Base-by-base conservation (phyloP, 1,140 invertebrate species). In the Macrobrachium nipponense region DNA sequence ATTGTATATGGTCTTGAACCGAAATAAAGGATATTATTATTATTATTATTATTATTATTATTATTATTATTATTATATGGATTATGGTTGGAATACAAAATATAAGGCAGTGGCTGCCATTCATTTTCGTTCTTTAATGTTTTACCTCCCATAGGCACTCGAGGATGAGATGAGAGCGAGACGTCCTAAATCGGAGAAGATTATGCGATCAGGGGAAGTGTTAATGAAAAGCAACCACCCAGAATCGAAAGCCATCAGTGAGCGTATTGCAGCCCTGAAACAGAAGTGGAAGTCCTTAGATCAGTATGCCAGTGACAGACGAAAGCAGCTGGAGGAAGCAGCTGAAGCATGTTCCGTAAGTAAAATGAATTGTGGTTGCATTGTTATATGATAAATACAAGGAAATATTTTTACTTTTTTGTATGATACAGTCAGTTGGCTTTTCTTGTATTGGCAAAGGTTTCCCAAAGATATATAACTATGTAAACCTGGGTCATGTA, bases 121-220 rank as follows among this genome's bases (percentile, higher is more conserved):
- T 44, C 36, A 7, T 51, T 68, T 15, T 51, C 17, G 23, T 61
- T 23, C 18, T 18, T 62, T 43, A 18, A 12, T 12, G 43, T n/a
- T 44, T 23, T 15, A 43, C 27, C 27, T 17, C 44, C 15, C n/a
- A 15, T 76, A 94, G 93, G 93, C 92, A 43, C 89, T 99, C 2
- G 94, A 98, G 90, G 97, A 98, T 90, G 98, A 99, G 92, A 96
- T 99, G 92, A 95, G 97, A 90, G 95, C 96, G 0, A 92, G 97
- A 20, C 94, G 94, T 90, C 94, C 94, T 6, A 95, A 96, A 90
- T 96, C 94, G 43, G 94, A 96, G 82, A 95, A 96, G 90, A 92
- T 98, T 68, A 94, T 94, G 80, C 93, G 94, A 77, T 93, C 93
- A 12, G 96, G 96, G 8, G 93, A 94, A 86, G 93, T 94, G 75